Evolutionary conservation across 2,888 invertebrate genomes (phyloP), one percentile per base, ranked within the genome.

Genomic region (Yponomeuta plumbellus): DNA sequence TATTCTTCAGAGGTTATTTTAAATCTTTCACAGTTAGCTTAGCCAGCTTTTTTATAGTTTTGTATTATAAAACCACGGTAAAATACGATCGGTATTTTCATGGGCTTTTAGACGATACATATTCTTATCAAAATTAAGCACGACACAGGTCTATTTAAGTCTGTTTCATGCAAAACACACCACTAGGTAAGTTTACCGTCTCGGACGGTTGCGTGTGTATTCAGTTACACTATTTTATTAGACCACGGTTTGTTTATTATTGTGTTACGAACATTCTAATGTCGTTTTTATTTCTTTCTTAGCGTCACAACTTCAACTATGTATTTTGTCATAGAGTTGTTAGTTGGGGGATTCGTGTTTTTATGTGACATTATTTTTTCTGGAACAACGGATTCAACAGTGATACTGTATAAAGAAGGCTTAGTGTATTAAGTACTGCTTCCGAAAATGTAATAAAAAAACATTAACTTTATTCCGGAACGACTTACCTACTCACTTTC

Each of bases 121-220:
- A 13, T 52, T 52, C 44, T 17, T 17, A 52, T 52, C 17, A 52
- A 52, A 52, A 52, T 52, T 52, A 17, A 52, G 44, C 44, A 52
- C 44, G 17, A 52, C 44, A 52, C 13, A 52, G 44, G 17, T 52
- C 44, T 52, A 13, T 52, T 52, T 52, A 13, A 17, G 13, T 52
- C 44, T 52, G 44, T 52, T 52, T 52, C 44, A 52, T 52, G 44
- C 17, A 52, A 52, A 52, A 52, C 44, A 52, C 17, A 52, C 44
- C 17, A 52, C 44, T 52, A 52, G 2, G 17, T 52, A 52, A 52
- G 17, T 52, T 52, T 52, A 52, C 44, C 44, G 44, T 52, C 23
- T 59, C 23, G 59, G 59, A 59, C 11, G 21, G 59, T 59, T 59
- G 59, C 59, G 59, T 59, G 59, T 59, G 22, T 21, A 22, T 23